A percentile compares a stretch with the other conserved stretches of the same genome.
These are phyloP conservation scores for Thermophis baileyi DNA, from an alignment of 2,113 vertebrate species.

Conservation along the genomic window DNA sequence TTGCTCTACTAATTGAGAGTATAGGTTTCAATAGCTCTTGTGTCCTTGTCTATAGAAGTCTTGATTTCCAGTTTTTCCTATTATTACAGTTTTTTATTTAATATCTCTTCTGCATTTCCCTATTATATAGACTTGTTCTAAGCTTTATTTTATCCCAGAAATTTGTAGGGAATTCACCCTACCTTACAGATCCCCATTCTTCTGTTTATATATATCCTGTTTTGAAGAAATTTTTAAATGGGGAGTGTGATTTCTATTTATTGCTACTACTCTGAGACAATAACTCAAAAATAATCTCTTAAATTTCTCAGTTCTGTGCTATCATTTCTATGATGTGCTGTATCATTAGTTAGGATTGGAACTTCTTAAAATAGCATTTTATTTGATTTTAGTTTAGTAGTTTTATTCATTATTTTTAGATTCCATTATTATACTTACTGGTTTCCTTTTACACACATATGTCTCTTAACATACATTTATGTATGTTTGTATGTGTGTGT, in stretches of 20 bases:
- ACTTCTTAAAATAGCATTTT: not conserved
- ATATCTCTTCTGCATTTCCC: not conserved
- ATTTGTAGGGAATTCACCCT: not conserved
- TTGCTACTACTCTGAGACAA: not conserved
- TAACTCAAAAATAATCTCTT: not conserved
- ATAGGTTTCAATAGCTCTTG: not conserved
- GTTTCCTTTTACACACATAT: not conserved
- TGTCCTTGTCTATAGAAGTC: not conserved
- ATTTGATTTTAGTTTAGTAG: not conserved
- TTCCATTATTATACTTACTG: not conserved
- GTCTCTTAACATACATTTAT: not conserved
- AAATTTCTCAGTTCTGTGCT: not conserved
- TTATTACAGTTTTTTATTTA: not conserved
- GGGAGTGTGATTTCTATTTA: not conserved
- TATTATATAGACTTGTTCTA: not conserved
- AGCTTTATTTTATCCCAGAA: not conserved
- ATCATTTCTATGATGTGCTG: not conserved
- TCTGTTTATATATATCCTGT: not conserved
- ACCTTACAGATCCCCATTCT: not conserved
- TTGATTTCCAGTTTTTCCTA: not conserved
- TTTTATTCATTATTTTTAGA: not conserved
- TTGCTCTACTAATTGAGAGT: not conserved
- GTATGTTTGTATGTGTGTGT: too few species aligned
- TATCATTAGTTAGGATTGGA: not conserved
- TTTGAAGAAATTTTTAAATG: not conserved